A percentile compares a stretch with the other conserved stretches of the same genome.
Conservation (phyloP, 2,888 invertebrate species). For the Eutolmus rufibarbis region DNA sequence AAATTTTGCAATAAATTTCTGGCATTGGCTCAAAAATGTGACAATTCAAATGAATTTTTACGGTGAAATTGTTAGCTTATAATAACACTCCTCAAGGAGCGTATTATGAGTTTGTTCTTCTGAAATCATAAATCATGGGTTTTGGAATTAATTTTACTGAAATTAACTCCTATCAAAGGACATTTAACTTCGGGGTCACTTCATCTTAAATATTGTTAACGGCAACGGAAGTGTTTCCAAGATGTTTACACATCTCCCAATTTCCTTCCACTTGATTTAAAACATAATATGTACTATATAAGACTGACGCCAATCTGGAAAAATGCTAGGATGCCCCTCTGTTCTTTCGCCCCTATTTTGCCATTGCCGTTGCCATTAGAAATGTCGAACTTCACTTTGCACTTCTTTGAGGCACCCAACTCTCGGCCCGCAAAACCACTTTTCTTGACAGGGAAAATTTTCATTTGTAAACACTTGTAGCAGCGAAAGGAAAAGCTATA, state of each 20-base stretch:
- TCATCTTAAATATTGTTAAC: neutral
- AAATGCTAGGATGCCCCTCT: neutral
- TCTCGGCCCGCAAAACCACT: neutral
- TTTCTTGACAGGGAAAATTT: neutral
- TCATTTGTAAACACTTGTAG: slow-evolving; percentile 12
- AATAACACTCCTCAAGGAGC: neutral
- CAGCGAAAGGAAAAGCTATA: neutral
- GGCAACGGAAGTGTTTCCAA: neutral
- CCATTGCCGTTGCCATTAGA: neutral
- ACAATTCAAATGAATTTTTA: too few species aligned
- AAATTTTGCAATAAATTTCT: too few species aligned
- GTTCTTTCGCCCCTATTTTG: neutral
- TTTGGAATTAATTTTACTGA: neutral
- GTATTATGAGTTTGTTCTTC: neutral
- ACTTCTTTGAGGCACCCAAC: neutral
- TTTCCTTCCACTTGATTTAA: neutral
- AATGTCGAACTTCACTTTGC: neutral
- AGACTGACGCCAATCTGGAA: neutral
- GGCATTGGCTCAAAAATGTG: too few species aligned
- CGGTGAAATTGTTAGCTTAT: too few species aligned
- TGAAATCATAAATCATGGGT: neutral
- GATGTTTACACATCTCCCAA: neutral
- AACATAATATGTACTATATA: neutral
- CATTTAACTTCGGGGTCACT: neutral
- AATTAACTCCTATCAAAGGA: neutral